Evolutionary conservation across 2,797 vertebrate species (phyloP).

Genomic region (Pelobates cultripes): DNA sequence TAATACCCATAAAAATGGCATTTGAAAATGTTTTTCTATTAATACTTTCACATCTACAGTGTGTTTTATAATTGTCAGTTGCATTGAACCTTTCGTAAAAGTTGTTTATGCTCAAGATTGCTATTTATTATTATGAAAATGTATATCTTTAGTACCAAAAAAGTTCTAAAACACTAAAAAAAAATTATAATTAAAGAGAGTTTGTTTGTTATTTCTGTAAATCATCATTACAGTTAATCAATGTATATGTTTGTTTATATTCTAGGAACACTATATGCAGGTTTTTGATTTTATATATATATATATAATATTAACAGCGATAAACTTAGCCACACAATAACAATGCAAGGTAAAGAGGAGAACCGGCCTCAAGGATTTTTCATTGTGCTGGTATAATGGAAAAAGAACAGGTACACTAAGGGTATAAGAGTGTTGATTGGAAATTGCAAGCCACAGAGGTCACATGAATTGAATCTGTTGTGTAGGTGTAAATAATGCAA

Average conservation of each 20-base stretch:
- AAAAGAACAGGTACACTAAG: not conserved
- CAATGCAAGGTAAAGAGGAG: slow-evolving; percentile 1
- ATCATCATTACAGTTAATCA: not conserved
- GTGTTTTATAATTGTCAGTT: too few relatives aligned
- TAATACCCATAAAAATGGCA: too few relatives aligned
- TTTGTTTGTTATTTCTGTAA: not conserved
- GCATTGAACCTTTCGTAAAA: too few relatives aligned
- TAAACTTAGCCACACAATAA: slow-evolving; percentile 5
- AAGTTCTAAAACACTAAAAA: too few relatives aligned
- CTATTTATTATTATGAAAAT: too few relatives aligned
- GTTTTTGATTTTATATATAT: not conserved
- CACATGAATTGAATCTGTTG: not conserved
- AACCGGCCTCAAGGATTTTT: slow-evolving; percentile 13
- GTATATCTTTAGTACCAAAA: too few relatives aligned
- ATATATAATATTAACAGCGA: not conserved
- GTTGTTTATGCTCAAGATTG: too few relatives aligned
- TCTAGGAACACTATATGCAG: not conserved
- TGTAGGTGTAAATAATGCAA: slow-evolving; percentile 6
- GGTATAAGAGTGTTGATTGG: slow-evolving; percentile 1
- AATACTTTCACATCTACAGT: too few relatives aligned
- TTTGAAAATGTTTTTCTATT: too few relatives aligned
- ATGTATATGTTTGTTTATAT: not conserved
- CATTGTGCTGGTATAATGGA: slow-evolving; percentile 1
- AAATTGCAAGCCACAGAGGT: not conserved
- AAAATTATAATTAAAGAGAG: not conserved